Percentiles rank a stretch among this genome's conserved stretches.
Evolutionary conservation across 2,888 invertebrate species (phyloP).

Genomic region (Agapostemon virescens): DNA sequence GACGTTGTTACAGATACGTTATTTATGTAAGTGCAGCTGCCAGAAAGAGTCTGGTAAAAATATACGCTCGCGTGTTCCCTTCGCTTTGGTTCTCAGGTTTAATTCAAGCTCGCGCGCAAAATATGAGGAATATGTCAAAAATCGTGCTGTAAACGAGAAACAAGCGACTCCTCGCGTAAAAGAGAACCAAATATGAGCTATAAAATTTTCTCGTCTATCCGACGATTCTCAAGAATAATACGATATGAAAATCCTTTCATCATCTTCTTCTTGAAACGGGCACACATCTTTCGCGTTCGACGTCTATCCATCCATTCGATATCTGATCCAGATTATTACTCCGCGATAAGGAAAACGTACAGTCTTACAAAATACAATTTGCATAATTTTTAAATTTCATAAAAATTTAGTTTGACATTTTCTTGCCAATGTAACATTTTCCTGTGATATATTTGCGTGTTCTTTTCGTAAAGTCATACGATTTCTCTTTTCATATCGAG

Average conservation of each 20-base stretch:
- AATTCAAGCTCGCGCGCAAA: background rate
- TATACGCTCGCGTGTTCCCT: background rate
- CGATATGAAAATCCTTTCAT: background rate
- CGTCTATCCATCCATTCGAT: too few relatives aligned
- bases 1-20: slow-evolving; percentile 37
- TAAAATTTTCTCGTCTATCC: background rate
- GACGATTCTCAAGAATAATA: background rate
- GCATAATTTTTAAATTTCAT: background rate
- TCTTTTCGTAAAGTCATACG: background rate
- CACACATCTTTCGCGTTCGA: background rate
- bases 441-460: background rate
- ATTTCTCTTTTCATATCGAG: too few relatives aligned
- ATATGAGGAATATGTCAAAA: background rate
- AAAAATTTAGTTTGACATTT: background rate
- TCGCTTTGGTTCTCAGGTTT: background rate
- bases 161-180: background rate
- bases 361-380: background rate
- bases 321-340: background rate
- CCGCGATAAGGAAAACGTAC: background rate
- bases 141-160: slow-evolving; percentile 1
- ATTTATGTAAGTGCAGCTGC: slow-evolving; percentile 38
- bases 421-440: too few relatives aligned
- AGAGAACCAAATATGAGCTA: background rate
- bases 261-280: background rate
- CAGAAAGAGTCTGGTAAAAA: slow-evolving; percentile 29